These are phyloP conservation scores for Tachysurus fulvidraco DNA, from an alignment of 2,113 vertebrate species.

Conservation along the genomic window DNA sequence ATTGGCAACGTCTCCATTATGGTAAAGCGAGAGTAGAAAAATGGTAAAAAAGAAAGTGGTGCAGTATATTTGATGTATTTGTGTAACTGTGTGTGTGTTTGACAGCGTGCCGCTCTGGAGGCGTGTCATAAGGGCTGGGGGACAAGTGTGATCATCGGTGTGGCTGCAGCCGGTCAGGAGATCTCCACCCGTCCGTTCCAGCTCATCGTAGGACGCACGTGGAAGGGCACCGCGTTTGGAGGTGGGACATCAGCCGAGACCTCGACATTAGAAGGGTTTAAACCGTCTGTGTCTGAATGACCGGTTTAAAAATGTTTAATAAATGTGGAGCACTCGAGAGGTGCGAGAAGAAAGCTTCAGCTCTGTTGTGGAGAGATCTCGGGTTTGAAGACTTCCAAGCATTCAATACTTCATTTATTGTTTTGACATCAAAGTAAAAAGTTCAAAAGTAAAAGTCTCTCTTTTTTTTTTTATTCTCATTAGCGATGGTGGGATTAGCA, in stretches of 20 bases:
- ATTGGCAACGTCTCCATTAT: constrained; percentile 80
- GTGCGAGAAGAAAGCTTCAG: neutral
- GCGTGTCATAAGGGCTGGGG: constrained; percentile 81
- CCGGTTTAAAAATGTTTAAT: neutral
- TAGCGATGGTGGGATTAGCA: neutral
- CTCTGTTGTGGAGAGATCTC: neutral
- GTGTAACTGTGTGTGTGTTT: neutral
- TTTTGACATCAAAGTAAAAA: neutral
- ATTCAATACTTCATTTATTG: neutral
- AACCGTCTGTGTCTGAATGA: neutral
- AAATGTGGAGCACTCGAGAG: neutral
- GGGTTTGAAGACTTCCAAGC: neutral
- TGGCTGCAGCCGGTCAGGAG: constrained; percentile 72
- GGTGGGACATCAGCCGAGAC: constrained; percentile 62
- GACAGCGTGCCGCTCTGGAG: constrained; percentile 80
- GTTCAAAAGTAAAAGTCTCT: too few relatives aligned
- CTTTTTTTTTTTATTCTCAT: too few relatives aligned
- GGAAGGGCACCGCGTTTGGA: constrained; percentile 86
- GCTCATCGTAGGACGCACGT: constrained; percentile 81
- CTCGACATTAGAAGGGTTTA: neutral
- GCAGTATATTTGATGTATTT: neutral
- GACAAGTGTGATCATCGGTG: constrained; percentile 82
- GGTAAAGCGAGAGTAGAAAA: constrained; percentile 68
- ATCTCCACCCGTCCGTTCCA: constrained; percentile 81
- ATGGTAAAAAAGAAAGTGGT: neutral